Base-by-base conservation (phyloP, 2,888 invertebrate species). In the Mongoloraphidia duomilia region DNA sequence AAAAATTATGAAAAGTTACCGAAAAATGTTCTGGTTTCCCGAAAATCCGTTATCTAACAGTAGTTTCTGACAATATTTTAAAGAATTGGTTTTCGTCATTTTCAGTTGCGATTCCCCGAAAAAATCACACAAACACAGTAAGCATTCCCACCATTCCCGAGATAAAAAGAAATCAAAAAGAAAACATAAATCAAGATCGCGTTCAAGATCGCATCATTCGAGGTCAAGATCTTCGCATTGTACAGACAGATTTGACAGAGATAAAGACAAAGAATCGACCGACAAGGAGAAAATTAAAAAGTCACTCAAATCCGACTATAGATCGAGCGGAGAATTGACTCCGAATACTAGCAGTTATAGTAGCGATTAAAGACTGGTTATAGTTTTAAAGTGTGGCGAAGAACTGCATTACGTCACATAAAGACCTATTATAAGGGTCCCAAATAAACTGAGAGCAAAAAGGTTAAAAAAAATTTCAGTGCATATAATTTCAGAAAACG, bases 161-260 rank as follows among this genome's bases (percentile, higher is more conserved):
- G 41, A 47, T 9, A 63, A 64, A 50, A 65, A 65, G 59, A 63
- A 58, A 47, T 65, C 65, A 34, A 61, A 58, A 52, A 61, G 58
- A 48, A 59, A 61, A 46, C 59, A 61, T 41, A 59, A 61, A 14
- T 58, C 61, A 2, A 58, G 56, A 47, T 53, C 54, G n/a, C 54
- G 47, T 3, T 47, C 47, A 41, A 39, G 47, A 47, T 47, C 47
- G 34, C 47, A 26, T 45, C 45, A 6, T 26, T n/a, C n/a, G 9
- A 11, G 37, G 13, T 45, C 45, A 8, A 35, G 45, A 45, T 45
- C 45, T 41, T 41, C n/a, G 17, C 17, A 41, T 26, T 6, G 12
- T 17, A 41, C 10, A 41, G 17, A 41, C 33, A 42, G 42, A 9
- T n/a, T 10, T 12, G 34, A 33, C 34, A 33, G 33, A 26, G 33